Percentiles rank a stretch among this genome's conserved stretches.
Evolutionary conservation across 2,797 vertebrate genomes (phyloP).

Genomic region (Gambusia yucatana): DNA sequence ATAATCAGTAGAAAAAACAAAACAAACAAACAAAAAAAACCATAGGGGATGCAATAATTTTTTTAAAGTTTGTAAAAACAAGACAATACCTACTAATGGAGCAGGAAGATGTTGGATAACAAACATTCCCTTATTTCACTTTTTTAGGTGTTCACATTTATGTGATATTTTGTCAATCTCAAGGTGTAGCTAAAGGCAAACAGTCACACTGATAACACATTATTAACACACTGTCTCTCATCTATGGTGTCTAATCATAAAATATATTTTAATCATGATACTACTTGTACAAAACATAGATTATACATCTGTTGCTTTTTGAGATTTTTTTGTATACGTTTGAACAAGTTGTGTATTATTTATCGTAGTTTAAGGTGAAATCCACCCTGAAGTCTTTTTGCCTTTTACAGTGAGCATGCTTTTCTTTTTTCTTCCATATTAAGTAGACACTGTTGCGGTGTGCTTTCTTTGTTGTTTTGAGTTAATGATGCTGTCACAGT

Average conservation of each 20-base stretch:
- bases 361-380: conserved; percentile 10
- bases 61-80: conserved; percentile 68
- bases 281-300: background rate
- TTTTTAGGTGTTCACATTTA: conserved; percentile 46
- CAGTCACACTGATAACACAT: conserved; percentile 59
- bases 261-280: conserved; percentile 6
- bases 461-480: conserved; percentile 19
- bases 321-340: background rate
- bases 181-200: conserved; percentile 44
- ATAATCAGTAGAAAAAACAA: conserved; percentile 70
- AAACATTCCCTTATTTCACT: conserved; percentile 57
- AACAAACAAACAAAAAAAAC: too few species aligned
- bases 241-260: conserved; percentile 17
- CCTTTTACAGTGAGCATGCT: conserved; percentile 13
- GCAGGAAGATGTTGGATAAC: conserved; percentile 58
- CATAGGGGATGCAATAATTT: conserved; percentile 64
- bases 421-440: background rate
- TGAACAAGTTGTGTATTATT: background rate
- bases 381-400: background rate
- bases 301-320: background rate
- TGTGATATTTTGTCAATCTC: conserved; percentile 54
- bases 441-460: conserved; percentile 25
- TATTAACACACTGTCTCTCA: conserved; percentile 51
- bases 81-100: conserved; percentile 74
- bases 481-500: conserved; percentile 55